A percentile compares a stretch with the other conserved stretches of the same genome.
Evolutionary conservation across 2,888 invertebrate genomes (phyloP).

Genomic region (Hirtodrosophila confusa): DNA sequence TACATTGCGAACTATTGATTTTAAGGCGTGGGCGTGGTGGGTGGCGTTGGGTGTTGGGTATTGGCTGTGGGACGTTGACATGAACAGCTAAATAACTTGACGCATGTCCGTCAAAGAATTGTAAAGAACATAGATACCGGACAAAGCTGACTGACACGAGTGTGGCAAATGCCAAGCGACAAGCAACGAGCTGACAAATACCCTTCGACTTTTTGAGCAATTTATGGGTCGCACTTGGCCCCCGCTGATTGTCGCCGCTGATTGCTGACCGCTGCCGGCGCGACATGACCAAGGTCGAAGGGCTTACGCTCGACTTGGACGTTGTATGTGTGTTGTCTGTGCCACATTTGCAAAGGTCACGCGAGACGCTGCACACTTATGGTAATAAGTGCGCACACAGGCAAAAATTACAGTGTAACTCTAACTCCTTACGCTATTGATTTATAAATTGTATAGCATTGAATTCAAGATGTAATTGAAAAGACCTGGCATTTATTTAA

Average conservation of each 20-base stretch:
- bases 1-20: constrained; percentile 74
- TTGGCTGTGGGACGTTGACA: constrained; percentile 14
- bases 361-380: constrained; percentile 26
- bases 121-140: constrained; percentile 36
- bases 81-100: constrained; percentile 58
- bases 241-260: constrained; percentile 68
- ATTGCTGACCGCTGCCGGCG: constrained; percentile 59
- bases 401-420: no score
- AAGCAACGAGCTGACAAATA: constrained; percentile 75
- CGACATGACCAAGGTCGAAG: constrained; percentile 66
- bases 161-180: constrained; percentile 41
- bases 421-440: no score
- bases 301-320: constrained; percentile 56
- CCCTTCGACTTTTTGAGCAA: constrained; percentile 76
- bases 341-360: constrained; percentile 67
- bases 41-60: neutral
- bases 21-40: constrained; percentile 25
- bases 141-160: constrained; percentile 23
- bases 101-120: constrained; percentile 72
- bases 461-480: no score
- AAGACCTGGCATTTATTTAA: no score
- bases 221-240: constrained; percentile 72
- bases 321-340: constrained; percentile 36
- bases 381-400: neutral
- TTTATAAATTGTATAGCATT: no score